These are phyloP conservation scores for Falcunculus frontatus DNA, from an alignment of 2,113 vertebrate genomes.

Conservation along the genomic window DNA sequence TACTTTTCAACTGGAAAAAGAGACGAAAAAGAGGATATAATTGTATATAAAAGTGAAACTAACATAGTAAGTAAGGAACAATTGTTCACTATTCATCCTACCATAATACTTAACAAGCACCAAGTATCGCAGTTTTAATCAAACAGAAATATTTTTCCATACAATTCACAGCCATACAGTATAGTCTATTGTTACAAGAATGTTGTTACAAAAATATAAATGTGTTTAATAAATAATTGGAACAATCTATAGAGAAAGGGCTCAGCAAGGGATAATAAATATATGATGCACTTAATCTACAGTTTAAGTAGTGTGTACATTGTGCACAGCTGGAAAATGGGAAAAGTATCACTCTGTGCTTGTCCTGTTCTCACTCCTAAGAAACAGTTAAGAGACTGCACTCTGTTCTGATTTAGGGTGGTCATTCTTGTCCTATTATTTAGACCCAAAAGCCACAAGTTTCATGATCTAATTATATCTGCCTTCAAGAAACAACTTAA, in stretches of 20 bases:
- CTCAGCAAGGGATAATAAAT: not conserved
- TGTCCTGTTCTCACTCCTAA: not conserved
- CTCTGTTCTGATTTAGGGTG: not conserved
- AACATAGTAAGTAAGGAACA: not conserved
- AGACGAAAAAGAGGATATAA: not conserved
- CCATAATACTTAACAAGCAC: not conserved
- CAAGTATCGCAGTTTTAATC: not conserved
- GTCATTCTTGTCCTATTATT: not conserved
- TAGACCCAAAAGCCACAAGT: conserved; percentile 24
- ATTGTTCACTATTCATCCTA: not conserved
- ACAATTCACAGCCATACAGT: not conserved
- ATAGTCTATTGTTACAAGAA: not conserved
- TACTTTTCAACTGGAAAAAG: not conserved
- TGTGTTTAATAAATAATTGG: not conserved
- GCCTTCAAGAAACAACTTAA: conserved; percentile 49
- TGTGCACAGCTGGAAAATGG: not conserved
- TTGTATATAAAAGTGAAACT: not conserved
- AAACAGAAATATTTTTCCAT: not conserved
- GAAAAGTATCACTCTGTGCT: not conserved
- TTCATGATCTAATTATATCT: conserved; percentile 40
- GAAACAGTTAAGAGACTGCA: not conserved
- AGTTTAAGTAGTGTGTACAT: not conserved
- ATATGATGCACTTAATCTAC: not conserved
- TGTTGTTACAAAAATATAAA: not conserved
- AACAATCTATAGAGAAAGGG: not conserved